A percentile compares a stretch with the other conserved stretches of the same genome.
Conservation (phyloP, 2,797 vertebrate species). For the Ammospiza maritima region DNA sequence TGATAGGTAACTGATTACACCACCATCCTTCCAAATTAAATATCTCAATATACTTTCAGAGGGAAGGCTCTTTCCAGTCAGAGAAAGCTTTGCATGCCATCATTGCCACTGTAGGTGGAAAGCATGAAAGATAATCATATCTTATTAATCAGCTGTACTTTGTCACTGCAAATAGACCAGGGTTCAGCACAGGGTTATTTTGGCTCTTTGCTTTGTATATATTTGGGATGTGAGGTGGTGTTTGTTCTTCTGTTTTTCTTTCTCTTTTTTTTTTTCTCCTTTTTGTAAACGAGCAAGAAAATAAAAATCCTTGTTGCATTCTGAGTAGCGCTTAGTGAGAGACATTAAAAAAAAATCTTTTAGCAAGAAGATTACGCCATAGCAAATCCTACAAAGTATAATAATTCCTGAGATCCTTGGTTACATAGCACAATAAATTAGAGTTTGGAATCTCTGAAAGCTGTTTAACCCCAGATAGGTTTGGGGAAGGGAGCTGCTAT, state of each 20-base stretch:
- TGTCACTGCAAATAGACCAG: not conserved
- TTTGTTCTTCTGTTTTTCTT: not conserved
- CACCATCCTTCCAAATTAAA: not conserved
- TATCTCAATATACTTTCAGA: not conserved
- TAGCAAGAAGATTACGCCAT: not conserved
- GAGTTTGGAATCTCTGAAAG: not conserved
- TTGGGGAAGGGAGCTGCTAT: not conserved
- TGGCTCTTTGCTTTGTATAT: not conserved
- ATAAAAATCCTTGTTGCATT: not conserved
- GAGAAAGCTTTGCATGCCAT: not conserved
- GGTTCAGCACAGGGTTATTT: not conserved
- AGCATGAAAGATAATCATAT: not conserved
- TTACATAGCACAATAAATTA: not conserved
- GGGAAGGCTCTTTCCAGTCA: not conserved
- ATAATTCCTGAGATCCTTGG: not conserved
- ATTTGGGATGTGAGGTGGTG: not conserved
- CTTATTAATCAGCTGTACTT: not conserved
- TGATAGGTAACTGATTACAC: slow-evolving; percentile 8
- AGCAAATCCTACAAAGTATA: not conserved
- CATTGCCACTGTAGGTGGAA: not conserved
- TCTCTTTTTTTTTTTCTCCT: rapidly evolving
- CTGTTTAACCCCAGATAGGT: not conserved
- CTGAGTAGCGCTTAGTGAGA: not conserved
- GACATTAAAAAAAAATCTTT: not conserved
- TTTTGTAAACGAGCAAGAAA: not conserved